Conservation (phyloP, 2,113 vertebrate species). For the Cyanoderma ruficeps region DNA sequence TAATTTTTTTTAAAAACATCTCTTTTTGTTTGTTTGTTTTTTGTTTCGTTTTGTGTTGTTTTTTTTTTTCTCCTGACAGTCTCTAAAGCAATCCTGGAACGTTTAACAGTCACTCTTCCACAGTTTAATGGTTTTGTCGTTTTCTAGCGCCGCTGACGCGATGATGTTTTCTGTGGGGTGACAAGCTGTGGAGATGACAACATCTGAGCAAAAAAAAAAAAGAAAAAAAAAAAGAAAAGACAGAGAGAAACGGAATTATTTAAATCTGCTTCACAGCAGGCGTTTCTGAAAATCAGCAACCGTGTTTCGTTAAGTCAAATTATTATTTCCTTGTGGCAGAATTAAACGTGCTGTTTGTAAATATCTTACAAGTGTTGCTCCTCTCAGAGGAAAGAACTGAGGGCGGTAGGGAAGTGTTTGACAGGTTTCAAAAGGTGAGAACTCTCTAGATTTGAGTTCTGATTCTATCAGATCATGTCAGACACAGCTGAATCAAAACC, state of each 20-base stretch:
- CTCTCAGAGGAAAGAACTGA: neutral
- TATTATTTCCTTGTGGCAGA: neutral
- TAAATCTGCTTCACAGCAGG: neutral
- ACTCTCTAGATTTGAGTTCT: neutral
- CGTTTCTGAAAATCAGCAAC: neutral
- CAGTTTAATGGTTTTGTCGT: conserved; percentile 99
- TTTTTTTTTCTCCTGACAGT: conserved; percentile 10
- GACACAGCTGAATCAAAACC: neutral
- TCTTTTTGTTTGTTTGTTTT: too few relatives aligned
- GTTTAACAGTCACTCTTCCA: conserved; percentile 98
- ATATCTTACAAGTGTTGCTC: neutral
- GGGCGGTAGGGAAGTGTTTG: neutral
- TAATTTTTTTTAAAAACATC: neutral
- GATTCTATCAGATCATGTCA: neutral
- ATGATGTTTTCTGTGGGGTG: conserved; percentile 99
- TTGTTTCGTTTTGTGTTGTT: neutral
- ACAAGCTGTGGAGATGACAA: conserved; percentile 97
- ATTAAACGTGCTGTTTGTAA: neutral
- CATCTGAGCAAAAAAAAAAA: conserved; percentile 75
- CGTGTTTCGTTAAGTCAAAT: neutral
- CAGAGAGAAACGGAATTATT: neutral
- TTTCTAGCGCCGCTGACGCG: conserved; percentile 95
- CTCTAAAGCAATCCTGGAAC: conserved; percentile 38
- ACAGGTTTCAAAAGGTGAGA: neutral
- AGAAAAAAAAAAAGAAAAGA: neutral